Evolutionary conservation across 1,140 invertebrate species (phyloP).

Genomic region (Leptestheria dahalacensis): DNA sequence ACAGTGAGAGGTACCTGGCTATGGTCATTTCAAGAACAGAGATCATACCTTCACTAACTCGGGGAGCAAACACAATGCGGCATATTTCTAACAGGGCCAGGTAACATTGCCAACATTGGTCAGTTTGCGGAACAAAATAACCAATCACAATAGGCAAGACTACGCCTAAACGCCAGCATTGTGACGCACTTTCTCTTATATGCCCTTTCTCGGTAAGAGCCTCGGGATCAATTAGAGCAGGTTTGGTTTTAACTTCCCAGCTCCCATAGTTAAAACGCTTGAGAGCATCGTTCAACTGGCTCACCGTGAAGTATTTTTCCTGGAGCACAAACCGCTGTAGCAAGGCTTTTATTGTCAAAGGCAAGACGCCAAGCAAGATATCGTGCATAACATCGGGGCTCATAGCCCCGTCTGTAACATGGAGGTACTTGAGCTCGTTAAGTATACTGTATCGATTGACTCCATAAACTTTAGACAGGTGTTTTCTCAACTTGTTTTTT

Average conservation of each 20-base stretch:
- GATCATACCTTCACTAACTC: background rate
- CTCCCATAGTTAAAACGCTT: background rate
- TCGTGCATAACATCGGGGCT: slow-evolving; percentile 6
- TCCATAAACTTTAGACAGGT: slow-evolving; percentile 9
- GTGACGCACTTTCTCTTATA: background rate
- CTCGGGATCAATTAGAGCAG: background rate
- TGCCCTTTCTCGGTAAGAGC: slow-evolving; percentile 2
- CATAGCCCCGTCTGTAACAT: no score
- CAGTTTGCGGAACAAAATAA: background rate
- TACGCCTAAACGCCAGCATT: slow-evolving; percentile 1
- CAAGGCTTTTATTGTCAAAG: background rate
- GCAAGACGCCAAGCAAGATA: background rate
- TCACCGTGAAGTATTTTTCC: background rate
- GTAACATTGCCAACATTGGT: slow-evolving; percentile 3
- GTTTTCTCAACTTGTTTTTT: background rate
- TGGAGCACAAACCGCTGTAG: background rate
- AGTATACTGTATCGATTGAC: slow-evolving; percentile 9
- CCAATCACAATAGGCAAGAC: slow-evolving; percentile 2
- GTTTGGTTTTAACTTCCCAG: background rate
- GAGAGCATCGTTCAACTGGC: background rate
- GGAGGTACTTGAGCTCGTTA: no score
- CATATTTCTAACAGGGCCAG: slow-evolving; percentile 7
- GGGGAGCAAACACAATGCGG: slow-evolving; percentile 9
- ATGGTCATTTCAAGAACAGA: background rate
- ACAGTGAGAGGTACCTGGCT: background rate